These are phyloP conservation scores for Eubasilissa splendida DNA, from an alignment of 2,888 invertebrate genomes.

Conservation along the genomic window DNA sequence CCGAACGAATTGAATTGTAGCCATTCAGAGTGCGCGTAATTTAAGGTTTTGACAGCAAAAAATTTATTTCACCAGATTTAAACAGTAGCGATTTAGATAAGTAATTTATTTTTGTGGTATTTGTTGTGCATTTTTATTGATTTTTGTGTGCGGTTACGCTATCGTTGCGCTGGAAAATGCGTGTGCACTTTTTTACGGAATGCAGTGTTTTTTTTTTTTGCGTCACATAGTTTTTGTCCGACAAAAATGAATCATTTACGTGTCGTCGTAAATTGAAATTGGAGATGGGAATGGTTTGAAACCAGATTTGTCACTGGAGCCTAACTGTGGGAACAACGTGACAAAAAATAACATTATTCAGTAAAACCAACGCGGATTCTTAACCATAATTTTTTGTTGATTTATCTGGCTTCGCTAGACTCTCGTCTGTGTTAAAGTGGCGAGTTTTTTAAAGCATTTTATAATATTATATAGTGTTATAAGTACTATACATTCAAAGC, in stretches of 20 bases:
- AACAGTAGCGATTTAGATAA: slow-evolving; percentile 34
- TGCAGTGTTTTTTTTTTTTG: slow-evolving; percentile 2
- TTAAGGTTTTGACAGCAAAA: slow-evolving; percentile 29
- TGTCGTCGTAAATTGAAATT: slow-evolving; percentile 6
- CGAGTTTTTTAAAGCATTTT: no score
- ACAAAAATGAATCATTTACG: slow-evolving; percentile 23
- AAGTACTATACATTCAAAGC: no score
- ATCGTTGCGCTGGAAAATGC: slow-evolving; percentile 2
- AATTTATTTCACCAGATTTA: slow-evolving; percentile 22
- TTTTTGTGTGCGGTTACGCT: slow-evolving; percentile 17
- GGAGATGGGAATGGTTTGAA: background rate
- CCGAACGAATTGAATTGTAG: slow-evolving; percentile 35
- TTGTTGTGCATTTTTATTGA: slow-evolving; percentile 14
- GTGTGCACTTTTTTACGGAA: slow-evolving; percentile 1
- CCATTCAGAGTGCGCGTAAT: slow-evolving; percentile 26
- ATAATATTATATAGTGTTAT: no score
- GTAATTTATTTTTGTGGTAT: slow-evolving; percentile 33
- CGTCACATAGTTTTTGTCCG: background rate
- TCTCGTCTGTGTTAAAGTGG: no score
- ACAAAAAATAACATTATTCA: no score
- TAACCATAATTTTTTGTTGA: no score
- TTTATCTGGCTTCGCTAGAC: no score
- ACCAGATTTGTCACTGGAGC: background rate
- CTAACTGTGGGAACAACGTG: no score
- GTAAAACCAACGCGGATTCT: no score